Evolutionary conservation across 2,797 vertebrate genomes (phyloP).

Genomic region (Apogon talboti): DNA sequence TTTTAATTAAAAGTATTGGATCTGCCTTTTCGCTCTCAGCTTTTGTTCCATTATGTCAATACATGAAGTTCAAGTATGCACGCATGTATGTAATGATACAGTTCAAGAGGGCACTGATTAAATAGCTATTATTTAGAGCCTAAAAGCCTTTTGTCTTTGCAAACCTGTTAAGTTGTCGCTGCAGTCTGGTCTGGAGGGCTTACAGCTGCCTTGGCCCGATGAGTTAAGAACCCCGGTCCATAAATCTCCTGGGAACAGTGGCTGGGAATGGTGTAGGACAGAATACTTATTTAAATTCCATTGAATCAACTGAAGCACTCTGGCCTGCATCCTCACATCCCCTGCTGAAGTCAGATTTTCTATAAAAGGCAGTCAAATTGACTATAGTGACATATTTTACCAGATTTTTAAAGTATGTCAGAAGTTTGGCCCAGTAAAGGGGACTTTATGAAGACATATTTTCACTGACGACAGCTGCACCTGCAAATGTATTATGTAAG

Average conservation of each 20-base stretch:
- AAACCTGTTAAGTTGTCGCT: neutral
- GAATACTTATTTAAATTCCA: slow-evolving; percentile 50
- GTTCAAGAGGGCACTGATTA: neutral
- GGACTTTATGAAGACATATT: neutral
- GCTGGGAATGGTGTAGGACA: slow-evolving; percentile 35
- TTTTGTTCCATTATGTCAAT: too few species aligned
- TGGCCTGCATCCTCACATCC: slow-evolving; percentile 24
- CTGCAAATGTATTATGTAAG: neutral
- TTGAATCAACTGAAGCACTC: slow-evolving; percentile 27
- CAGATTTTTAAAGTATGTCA: neutral
- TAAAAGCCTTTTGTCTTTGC: neutral
- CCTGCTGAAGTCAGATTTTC: slow-evolving; percentile 34
- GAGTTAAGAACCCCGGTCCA: slow-evolving; percentile 23
- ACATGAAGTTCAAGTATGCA: too few species aligned
- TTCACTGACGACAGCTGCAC: neutral
- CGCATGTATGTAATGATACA: too few species aligned
- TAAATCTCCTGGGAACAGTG: slow-evolving; percentile 35
- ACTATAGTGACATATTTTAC: neutral
- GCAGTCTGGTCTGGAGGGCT: slow-evolving; percentile 29
- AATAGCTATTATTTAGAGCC: slow-evolving; percentile 7
- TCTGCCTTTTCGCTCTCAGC: too few species aligned
- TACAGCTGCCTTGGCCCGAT: slow-evolving; percentile 34
- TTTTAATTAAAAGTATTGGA: too few species aligned
- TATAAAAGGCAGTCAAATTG: slow-evolving; percentile 1
- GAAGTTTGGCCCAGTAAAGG: neutral